phyloP scores from a whole-genome alignment of 2,888 invertebrate species.

The Drosophila yooni region DNA sequence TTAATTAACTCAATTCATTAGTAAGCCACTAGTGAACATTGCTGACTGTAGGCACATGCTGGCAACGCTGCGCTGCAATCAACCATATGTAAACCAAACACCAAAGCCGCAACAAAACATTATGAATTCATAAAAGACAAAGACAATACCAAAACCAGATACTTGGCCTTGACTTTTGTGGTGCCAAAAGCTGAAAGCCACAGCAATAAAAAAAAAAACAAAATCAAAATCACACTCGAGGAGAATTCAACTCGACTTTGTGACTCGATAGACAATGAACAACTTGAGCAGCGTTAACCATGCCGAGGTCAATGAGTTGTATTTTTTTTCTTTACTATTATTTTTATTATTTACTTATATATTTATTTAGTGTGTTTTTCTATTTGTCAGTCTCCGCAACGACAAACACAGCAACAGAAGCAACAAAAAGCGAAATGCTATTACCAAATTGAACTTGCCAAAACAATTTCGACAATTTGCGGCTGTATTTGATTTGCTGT shows the following conservation, averaged over 20 bases:
- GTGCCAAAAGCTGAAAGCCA: constrained; percentile 6
- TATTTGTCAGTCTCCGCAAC: not conserved
- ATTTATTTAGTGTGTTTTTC: constrained; percentile 4
- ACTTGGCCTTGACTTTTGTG: constrained; percentile 59
- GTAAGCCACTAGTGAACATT: too few relatives aligned
- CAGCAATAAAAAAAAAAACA: constrained; percentile 13
- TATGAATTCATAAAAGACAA: constrained; percentile 14
- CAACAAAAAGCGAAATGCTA: constrained; percentile 19
- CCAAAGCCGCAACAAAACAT: constrained; percentile 1
- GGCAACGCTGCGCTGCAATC: not conserved
- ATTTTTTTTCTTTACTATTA: not conserved
- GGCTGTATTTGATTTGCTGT: constrained; percentile 15
- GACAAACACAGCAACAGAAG: constrained; percentile 1
- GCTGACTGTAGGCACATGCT: not conserved
- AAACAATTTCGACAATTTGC: constrained; percentile 31
- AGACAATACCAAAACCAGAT: constrained; percentile 22
- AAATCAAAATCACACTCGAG: constrained; percentile 9
- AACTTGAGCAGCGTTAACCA: constrained; percentile 29
- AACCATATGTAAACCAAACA: not conserved
- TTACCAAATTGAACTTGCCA: constrained; percentile 36
- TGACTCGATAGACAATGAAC: constrained; percentile 23
- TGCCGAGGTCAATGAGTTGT: constrained; percentile 46
- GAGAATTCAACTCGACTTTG: constrained; percentile 21
- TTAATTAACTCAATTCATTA: too few relatives aligned
- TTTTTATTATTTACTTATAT: not conserved